phyloP scores from a whole-genome alignment of 2,113 vertebrate genomes.

The Chaetodon auriga region DNA sequence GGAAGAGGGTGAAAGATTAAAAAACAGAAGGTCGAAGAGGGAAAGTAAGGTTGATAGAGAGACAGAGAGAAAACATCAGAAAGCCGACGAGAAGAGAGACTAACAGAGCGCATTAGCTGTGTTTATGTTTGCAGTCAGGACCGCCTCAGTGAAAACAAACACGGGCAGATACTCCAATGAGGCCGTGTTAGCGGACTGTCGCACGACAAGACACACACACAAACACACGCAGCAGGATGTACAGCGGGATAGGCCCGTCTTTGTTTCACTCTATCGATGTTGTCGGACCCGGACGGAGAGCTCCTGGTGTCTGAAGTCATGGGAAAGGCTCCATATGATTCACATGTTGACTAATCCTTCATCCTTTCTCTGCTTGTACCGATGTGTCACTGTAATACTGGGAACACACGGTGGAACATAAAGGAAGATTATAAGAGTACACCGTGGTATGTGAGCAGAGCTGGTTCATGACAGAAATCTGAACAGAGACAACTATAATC shows the following conservation, averaged over 20 bases:
- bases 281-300: conserved; percentile 13
- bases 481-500: conserved; percentile 10
- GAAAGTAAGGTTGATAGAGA: not conserved
- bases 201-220: conserved; percentile 17
- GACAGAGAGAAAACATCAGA: not conserved
- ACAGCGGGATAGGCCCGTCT: conserved; percentile 43
- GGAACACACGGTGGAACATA: conserved; percentile 15
- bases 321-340: conserved; percentile 43
- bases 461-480: not conserved
- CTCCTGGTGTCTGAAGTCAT: conserved; percentile 45
- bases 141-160: conserved; percentile 57
- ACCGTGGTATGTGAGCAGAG: not conserved
- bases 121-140: conserved; percentile 47
- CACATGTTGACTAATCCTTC: conserved; percentile 44
- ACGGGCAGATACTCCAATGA: conserved; percentile 38
- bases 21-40: not conserved
- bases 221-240: conserved; percentile 1
- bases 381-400: conserved; percentile 4
- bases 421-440: not conserved
- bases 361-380: conserved; percentile 12
- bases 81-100: not conserved
- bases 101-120: not conserved
- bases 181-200: not conserved
- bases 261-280: conserved; percentile 51
- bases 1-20: not conserved